Evolutionary conservation across 1,140 invertebrate genomes (phyloP).

Genomic region (Rhyacophila brunnea): DNA sequence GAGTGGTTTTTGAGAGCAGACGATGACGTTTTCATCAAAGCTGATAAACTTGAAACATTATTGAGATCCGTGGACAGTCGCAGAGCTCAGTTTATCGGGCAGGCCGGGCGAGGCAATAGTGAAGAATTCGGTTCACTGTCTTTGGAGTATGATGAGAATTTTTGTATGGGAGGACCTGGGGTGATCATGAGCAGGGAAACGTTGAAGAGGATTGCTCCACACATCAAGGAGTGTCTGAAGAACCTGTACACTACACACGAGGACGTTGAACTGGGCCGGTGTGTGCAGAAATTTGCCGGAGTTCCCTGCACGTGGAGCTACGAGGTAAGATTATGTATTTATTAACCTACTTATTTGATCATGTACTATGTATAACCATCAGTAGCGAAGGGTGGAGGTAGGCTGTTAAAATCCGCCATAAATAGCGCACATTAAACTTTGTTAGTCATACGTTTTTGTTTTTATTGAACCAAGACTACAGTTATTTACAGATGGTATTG

Average conservation of each 20-base stretch:
- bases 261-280: slow-evolving; percentile 96
- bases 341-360: too few species aligned
- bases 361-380: too few species aligned
- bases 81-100: slow-evolving; percentile 83
- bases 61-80: slow-evolving; percentile 87
- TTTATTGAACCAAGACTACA: too few species aligned
- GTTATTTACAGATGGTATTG: too few species aligned
- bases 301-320: slow-evolving; percentile 99
- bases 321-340: too few species aligned
- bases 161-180: slow-evolving; percentile 99
- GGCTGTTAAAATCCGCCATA: too few species aligned
- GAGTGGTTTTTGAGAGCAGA: slow-evolving; percentile 98
- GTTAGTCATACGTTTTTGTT: too few species aligned
- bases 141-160: slow-evolving; percentile 93
- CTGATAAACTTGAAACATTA: slow-evolving; percentile 81
- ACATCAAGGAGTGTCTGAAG: slow-evolving; percentile 84
- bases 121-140: slow-evolving; percentile 92
- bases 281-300: slow-evolving; percentile 90
- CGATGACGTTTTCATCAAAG: slow-evolving; percentile 94
- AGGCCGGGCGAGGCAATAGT: slow-evolving; percentile 77
- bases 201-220: slow-evolving; percentile 72
- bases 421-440: too few species aligned
- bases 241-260: slow-evolving; percentile 97
- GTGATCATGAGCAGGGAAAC: slow-evolving; percentile 87
- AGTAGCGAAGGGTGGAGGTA: too few species aligned